A percentile compares a stretch with the other conserved stretches of the same genome.
Evolutionary conservation across 2,888 invertebrate species (phyloP).

Genomic region (Piscicola geometra): DNA sequence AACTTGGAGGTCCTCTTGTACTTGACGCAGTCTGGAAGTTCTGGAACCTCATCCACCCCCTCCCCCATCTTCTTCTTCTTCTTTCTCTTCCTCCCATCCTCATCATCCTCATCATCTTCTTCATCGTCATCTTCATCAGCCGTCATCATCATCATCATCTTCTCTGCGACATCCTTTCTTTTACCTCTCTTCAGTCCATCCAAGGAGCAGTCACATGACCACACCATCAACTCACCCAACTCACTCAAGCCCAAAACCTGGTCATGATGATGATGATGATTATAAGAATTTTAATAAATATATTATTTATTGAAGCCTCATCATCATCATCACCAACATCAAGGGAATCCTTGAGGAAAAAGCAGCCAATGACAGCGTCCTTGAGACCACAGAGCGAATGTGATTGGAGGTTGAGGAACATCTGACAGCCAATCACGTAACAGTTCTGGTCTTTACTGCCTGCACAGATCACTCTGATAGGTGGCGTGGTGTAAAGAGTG

Average conservation of each 20-base stretch:
- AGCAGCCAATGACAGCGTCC: constrained; percentile 76
- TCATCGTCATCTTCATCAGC: constrained; percentile 44
- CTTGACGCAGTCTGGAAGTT: not conserved
- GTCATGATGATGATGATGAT: constrained; percentile 3
- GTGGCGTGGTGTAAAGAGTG: no score
- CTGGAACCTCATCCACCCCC: not conserved
- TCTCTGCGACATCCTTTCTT: constrained; percentile 44
- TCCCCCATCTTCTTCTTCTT: constrained; percentile 24
- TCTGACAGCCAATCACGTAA: constrained; percentile 9
- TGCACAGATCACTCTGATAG: constrained; percentile 73
- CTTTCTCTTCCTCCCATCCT: not conserved
- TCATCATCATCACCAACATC: constrained; percentile 62
- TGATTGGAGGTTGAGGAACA: constrained; percentile 8
- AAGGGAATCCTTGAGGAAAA: constrained; percentile 79
- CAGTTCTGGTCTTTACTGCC: constrained; percentile 81
- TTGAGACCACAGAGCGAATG: constrained; percentile 72
- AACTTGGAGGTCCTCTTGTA: constrained; percentile 20
- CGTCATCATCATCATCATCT: constrained; percentile 43
- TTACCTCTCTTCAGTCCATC: constrained; percentile 62
- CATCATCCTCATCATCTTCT: constrained; percentile 43
- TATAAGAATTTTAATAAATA: not conserved
- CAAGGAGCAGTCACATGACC: constrained; percentile 76
- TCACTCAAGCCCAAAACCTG: constrained; percentile 34
- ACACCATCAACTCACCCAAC: constrained; percentile 71
- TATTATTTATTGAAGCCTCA: not conserved